Conservation (phyloP, 2,113 vertebrate genomes). For the Muntiacus reevesi region DNA sequence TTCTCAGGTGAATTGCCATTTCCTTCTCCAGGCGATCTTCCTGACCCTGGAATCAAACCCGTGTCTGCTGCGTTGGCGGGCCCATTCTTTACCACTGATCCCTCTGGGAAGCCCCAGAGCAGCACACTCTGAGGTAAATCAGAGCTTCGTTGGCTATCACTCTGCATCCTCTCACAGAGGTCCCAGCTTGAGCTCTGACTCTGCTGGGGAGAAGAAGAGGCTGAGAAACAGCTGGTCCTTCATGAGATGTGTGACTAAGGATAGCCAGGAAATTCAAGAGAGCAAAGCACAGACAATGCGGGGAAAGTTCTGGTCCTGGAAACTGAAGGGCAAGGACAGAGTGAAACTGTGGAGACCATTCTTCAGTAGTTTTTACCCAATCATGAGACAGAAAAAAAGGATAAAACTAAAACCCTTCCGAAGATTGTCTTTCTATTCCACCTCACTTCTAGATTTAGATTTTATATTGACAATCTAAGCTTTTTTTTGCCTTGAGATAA, state of each 20-base stretch:
- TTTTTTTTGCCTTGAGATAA: conserved; percentile 35
- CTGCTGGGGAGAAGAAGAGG: neutral
- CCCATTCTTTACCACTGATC: neutral
- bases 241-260: neutral
- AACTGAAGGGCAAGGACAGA: neutral
- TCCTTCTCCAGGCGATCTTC: neutral
- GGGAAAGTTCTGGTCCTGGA: neutral
- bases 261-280: neutral
- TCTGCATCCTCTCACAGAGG: neutral
- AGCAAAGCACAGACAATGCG: neutral
- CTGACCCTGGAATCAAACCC: neutral
- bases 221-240: neutral
- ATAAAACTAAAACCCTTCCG: neutral
- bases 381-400: neutral
- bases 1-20: neutral
- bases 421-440: neutral
- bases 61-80: neutral
- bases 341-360: neutral
- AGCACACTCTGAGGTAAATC: neutral
- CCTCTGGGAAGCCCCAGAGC: neutral
- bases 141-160: neutral
- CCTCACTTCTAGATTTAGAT: neutral
- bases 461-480: conserved; percentile 27
- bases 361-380: neutral
- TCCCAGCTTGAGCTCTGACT: neutral